Percentiles rank a stretch among this genome's conserved stretches.
These are phyloP conservation scores for Callaeas wilsoni DNA, from an alignment of 2,113 vertebrate genomes.

Conservation along the genomic window DNA sequence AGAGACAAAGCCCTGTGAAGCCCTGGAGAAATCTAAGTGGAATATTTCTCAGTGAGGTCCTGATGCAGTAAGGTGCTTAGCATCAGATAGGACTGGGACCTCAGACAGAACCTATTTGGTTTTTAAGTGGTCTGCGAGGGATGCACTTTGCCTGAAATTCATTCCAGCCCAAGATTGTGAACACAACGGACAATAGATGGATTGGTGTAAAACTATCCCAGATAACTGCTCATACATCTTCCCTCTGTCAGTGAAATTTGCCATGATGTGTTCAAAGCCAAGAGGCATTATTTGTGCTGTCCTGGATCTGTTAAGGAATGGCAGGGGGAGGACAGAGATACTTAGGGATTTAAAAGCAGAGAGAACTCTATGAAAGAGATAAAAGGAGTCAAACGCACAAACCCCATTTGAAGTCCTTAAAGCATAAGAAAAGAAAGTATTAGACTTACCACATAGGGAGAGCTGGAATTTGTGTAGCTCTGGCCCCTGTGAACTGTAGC, in stretches of 20 bases:
- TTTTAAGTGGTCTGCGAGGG: constrained; percentile 30
- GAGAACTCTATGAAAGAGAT: constrained; percentile 67
- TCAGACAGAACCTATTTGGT: constrained; percentile 50
- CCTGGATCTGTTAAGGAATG: constrained; percentile 68
- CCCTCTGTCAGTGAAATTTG: constrained; percentile 62
- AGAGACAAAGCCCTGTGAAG: not conserved
- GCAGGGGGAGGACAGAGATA: constrained; percentile 64
- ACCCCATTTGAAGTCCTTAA: constrained; percentile 68
- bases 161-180: constrained; percentile 55
- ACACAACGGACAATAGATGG: constrained; percentile 56
- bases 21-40: constrained; percentile 2
- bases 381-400: constrained; percentile 69
- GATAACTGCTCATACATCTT: constrained; percentile 66
- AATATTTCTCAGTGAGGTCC: constrained; percentile 1
- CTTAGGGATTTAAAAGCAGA: constrained; percentile 67
- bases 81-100: constrained; percentile 34
- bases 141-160: constrained; percentile 42
- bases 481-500: constrained; percentile 62
- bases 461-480: constrained; percentile 63
- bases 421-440: constrained; percentile 67
- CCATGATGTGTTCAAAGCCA: constrained; percentile 67
- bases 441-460: constrained; percentile 67
- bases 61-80: constrained; percentile 52
- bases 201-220: constrained; percentile 67
- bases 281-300: constrained; percentile 68